Evolutionary conservation across 2,888 invertebrate genomes (phyloP), one percentile per base, ranked within the genome.

Genomic region (Folsomia candida): DNA sequence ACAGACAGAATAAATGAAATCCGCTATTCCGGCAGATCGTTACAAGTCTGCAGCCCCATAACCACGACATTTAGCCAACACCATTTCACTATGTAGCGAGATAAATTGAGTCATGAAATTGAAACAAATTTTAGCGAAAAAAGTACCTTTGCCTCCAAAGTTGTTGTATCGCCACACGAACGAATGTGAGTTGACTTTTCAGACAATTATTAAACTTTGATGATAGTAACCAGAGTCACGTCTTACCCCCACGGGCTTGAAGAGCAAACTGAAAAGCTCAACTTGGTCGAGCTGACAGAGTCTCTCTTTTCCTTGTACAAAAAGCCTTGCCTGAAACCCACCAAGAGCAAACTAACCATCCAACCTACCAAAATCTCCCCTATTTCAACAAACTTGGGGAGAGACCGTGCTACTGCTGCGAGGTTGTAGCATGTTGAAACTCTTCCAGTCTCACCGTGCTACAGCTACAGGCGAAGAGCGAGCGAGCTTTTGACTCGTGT

Each of bases 171-270:
- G 37, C 37, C 37, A 37, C 37, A 37, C 37, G 37, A 14, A 37
- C 6, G 37, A 37, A 37, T 37, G n/a, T n/a, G 37, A 37, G 14
- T 37, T 37, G 37, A 37, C 37, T 37, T 37, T 37, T 37, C 29
- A 37, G 67, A 74, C 71, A 74, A 73, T 73, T n/a, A n/a, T n/a
- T 73, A 73, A 71, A 64, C 60, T 70, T 69, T 68, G 70, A 77
- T 71, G 70, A 67, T 61, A n/a, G 54, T 69, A 70, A 71, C 72
- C 75, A 73, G 72, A 74, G 74, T 73, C 75, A 37, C 76, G 77
- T 78, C 78, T 72, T 71, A 77, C 78, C 78, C 78, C 78, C 76
- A 69, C 77, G 78, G 78, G 78, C 75, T 75, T 78, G 69, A 69
- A 71, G 70, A 76, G 71, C 74, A 68, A 76, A 78, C 78, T 77